Percentiles rank a stretch among this genome's conserved stretches.
Conservation (phyloP, 2,888 invertebrate genomes). For the Spialia ferax region DNA sequence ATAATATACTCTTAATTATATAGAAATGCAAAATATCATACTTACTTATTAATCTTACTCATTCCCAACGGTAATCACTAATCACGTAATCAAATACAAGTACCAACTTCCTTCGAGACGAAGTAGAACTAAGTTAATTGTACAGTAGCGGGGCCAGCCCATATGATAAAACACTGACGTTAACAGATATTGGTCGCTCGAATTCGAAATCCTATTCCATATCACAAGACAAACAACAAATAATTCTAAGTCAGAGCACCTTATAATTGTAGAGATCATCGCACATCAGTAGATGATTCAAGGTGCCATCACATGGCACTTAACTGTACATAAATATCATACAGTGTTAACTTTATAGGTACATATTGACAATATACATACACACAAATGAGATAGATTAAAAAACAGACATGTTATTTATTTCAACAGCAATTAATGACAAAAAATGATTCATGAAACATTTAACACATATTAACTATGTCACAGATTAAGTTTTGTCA, state of each 20-base stretch:
- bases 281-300: conserved; percentile 71
- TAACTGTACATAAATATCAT: conserved; percentile 79
- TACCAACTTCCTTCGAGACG: conserved; percentile 37
- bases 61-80: conserved; percentile 36
- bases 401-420: conserved; percentile 64
- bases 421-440: conserved; percentile 10
- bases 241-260: conserved; percentile 86
- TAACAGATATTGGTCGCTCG: conserved; percentile 79
- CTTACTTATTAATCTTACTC: conserved; percentile 48
- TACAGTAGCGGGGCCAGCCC: conserved; percentile 75
- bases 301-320: conserved; percentile 80
- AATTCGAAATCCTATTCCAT: conserved; percentile 72
- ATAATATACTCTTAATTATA: conserved; percentile 65
- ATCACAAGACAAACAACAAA: conserved; percentile 82
- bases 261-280: conserved; percentile 87
- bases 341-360: conserved; percentile 73
- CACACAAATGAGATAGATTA: conserved; percentile 61
- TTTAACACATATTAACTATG: conserved; percentile 24
- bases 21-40: conserved; percentile 76
- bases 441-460: conserved; percentile 15
- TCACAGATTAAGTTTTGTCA: neutral
- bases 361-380: conserved; percentile 82
- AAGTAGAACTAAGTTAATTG: conserved; percentile 50
- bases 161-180: conserved; percentile 67
- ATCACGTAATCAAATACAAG: conserved; percentile 41